phyloP scores from a whole-genome alignment of 1,140 invertebrate genomes.

The Drosophila truncata region DNA sequence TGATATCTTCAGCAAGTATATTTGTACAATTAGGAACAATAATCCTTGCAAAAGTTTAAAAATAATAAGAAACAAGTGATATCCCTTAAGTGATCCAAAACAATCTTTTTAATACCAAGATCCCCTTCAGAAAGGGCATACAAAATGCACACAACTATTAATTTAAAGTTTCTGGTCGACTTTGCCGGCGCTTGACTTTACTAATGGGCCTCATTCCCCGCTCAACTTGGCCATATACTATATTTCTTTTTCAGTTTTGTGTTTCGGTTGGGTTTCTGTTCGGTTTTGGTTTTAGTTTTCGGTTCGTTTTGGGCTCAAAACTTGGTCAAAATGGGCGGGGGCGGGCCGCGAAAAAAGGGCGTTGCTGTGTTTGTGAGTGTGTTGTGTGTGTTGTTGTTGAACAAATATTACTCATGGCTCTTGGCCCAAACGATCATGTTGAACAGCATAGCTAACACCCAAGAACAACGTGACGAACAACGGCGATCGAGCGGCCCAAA shows the following conservation, averaged over 20 bases:
- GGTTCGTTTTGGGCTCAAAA: conserved; percentile 5
- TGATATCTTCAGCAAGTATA: too few relatives aligned
- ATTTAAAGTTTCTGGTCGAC: not conserved
- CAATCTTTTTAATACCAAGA: not conserved
- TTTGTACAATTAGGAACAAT: too few relatives aligned
- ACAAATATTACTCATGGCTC: conserved; percentile 79
- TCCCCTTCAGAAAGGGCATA: not conserved
- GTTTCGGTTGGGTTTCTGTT: conserved; percentile 19
- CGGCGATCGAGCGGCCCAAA: conserved; percentile 43
- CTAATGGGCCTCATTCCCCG: conserved; percentile 38
- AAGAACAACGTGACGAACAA: conserved; percentile 74
- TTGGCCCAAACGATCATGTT: conserved; percentile 64
- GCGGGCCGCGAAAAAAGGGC: conserved; percentile 76
- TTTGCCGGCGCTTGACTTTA: conserved; percentile 36
- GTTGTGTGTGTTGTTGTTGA: conserved; percentile 37
- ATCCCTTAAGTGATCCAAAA: too few relatives aligned
- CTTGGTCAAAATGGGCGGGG: conserved; percentile 42
- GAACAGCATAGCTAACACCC: conserved; percentile 80
- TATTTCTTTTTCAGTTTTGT: conserved; percentile 19
- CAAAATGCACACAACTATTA: not conserved
- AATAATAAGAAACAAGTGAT: too few relatives aligned
- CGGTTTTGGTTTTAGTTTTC: conserved; percentile 4
- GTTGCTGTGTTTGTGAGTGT: conserved; percentile 44
- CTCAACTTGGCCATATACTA: conserved; percentile 20
- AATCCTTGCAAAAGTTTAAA: too few relatives aligned